These are phyloP conservation scores for Plutella xylostella DNA, from an alignment of 2,888 invertebrate species.

Conservation along the genomic window DNA sequence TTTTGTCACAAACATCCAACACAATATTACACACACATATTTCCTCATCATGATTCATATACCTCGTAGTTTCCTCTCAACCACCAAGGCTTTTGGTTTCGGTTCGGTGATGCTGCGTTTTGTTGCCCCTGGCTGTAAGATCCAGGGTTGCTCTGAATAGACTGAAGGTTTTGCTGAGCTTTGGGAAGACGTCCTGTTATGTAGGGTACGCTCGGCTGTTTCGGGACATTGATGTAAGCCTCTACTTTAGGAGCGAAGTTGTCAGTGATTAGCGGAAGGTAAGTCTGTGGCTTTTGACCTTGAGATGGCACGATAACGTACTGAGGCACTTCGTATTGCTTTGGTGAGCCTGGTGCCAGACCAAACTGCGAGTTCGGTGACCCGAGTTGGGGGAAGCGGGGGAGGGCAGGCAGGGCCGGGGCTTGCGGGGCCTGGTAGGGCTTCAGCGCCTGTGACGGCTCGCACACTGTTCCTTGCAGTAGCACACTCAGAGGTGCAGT, in stretches of 20 bases:
- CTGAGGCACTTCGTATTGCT: no score
- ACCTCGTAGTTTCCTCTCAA: constrained; percentile 30
- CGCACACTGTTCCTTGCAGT: constrained; percentile 80
- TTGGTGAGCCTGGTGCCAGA: no score
- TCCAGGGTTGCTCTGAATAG: not conserved
- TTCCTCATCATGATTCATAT: constrained; percentile 22
- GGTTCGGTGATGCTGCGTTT: not conserved
- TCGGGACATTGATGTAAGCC: constrained; percentile 27
- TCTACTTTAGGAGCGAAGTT: constrained; percentile 22
- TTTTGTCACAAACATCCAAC: not conserved
- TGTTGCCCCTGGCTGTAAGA: no score
- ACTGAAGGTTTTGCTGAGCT: not conserved
- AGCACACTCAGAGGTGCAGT: constrained; percentile 76
- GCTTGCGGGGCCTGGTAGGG: constrained; percentile 6
- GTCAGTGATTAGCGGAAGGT: no score
- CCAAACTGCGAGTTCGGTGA: no score
- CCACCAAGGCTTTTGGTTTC: constrained; percentile 30
- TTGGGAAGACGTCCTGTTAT: not conserved
- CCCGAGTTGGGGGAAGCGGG: not conserved
- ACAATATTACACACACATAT: constrained; percentile 21
- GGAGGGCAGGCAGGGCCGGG: not conserved
- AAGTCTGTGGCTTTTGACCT: no score
- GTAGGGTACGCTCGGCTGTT: constrained; percentile 25
- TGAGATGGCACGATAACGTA: no score
- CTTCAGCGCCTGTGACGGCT: constrained; percentile 33